phyloP scores from a whole-genome alignment of 2,113 vertebrate genomes.

The Aegotheles bennettii region DNA sequence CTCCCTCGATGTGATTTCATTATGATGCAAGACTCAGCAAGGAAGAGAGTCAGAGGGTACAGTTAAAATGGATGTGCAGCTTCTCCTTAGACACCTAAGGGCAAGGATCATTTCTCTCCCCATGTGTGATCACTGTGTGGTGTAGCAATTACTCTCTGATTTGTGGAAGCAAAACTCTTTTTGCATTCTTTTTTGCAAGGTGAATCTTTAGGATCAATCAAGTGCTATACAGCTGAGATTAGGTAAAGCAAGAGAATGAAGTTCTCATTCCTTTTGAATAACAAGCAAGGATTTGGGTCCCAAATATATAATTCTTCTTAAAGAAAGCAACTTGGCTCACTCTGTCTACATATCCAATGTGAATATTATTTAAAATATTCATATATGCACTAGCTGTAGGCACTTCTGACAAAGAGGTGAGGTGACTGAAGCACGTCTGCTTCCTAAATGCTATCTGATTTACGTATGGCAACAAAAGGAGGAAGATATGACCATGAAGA shows the following conservation, averaged over 20 bases:
- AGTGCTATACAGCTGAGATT: not conserved
- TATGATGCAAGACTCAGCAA: not conserved
- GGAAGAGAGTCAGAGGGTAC: not conserved
- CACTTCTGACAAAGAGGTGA: not conserved
- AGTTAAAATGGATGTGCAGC: not conserved
- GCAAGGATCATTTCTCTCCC: not conserved
- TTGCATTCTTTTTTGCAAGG: not conserved
- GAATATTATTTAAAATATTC: not conserved
- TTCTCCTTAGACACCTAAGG: not conserved
- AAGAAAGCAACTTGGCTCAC: not conserved
- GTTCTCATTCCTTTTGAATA: not conserved
- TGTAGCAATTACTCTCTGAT: not conserved
- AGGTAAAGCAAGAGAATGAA: not conserved
- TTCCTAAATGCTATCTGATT: not conserved
- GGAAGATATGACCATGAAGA: not conserved
- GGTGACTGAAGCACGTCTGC: not conserved
- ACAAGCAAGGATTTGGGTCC: not conserved
- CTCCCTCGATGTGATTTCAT: not conserved
- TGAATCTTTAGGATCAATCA: not conserved
- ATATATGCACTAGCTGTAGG: not conserved
- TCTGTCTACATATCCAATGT: not conserved
- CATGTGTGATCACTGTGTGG: not conserved
- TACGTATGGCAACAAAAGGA: not conserved
- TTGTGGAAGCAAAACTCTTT: not conserved
- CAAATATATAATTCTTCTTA: not conserved